Evolutionary conservation across 2,113 vertebrate genomes (phyloP).

Genomic region (Xiphophorus maculatus): DNA sequence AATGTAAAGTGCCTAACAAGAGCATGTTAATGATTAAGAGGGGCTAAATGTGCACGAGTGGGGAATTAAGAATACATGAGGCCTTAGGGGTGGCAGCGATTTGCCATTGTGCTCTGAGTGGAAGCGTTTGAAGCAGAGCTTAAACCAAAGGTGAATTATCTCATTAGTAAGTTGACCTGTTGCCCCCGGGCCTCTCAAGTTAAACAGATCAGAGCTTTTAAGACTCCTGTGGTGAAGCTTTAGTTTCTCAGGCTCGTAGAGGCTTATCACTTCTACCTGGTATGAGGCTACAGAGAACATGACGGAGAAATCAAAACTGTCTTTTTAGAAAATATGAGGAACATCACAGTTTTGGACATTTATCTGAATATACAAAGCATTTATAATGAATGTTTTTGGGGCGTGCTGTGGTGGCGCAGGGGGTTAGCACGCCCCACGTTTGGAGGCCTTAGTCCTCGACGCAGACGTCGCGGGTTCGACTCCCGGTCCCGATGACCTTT

Average conservation of each 20-base stretch:
- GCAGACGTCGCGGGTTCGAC: no score
- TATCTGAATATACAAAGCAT: not conserved
- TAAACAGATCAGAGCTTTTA: constrained; percentile 54
- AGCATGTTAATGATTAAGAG: constrained; percentile 56
- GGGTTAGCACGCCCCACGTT: no score
- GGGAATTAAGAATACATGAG: constrained; percentile 50
- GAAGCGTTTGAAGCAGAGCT: constrained; percentile 30
- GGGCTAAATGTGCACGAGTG: constrained; percentile 39
- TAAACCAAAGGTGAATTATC: constrained; percentile 51
- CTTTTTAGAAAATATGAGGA: not conserved
- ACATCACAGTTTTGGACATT: not conserved
- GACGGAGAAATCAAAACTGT: not conserved
- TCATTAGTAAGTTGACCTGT: constrained; percentile 46
- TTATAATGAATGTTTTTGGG: not conserved
- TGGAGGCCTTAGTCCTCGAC: no score
- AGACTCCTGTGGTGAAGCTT: constrained; percentile 40
- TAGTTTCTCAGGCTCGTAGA: constrained; percentile 31
- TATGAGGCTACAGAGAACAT: not conserved
- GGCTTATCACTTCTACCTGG: constrained; percentile 40
- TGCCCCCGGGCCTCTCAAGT: constrained; percentile 41
- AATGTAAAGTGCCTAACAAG: constrained; percentile 34
- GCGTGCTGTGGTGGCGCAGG: no score
- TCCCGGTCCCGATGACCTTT: no score
- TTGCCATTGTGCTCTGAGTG: constrained; percentile 24
- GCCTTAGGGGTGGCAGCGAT: constrained; percentile 19